phyloP scores from a whole-genome alignment of 2,888 invertebrate species.

The Phyllotreta cruciferae region DNA sequence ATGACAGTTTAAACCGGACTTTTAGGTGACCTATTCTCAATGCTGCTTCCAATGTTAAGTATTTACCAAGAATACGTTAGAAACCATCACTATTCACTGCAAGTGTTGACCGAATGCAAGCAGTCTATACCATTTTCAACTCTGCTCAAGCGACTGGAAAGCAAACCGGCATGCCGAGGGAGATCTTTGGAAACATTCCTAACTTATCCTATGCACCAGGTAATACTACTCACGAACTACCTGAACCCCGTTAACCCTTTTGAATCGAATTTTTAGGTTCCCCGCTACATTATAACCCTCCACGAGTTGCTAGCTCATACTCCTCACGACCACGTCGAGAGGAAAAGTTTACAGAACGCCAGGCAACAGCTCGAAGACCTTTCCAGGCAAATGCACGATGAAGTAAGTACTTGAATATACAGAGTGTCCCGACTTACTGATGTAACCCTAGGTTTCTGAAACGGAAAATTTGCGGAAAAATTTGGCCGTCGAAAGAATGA shows the following conservation, averaged over 20 bases:
- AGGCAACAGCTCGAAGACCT: constrained; percentile 86
- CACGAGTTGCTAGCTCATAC: constrained; percentile 92
- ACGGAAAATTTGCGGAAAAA: constrained; percentile 92
- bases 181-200: constrained; percentile 87
- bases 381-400: constrained; percentile 87
- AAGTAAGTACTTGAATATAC: constrained; percentile 62
- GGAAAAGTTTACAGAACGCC: constrained; percentile 87
- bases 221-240: constrained; percentile 52
- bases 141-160: constrained; percentile 80
- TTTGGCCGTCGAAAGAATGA: constrained; percentile 90
- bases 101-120: constrained; percentile 91
- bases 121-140: constrained; percentile 81
- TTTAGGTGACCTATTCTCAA: constrained; percentile 90
- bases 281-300: constrained; percentile 89
- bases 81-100: constrained; percentile 92
- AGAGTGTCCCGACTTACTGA: not conserved
- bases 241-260: too few species aligned
- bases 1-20: too few species aligned
- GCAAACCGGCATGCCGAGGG: constrained; percentile 85
- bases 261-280: constrained; percentile 68
- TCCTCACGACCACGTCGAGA: constrained; percentile 91
- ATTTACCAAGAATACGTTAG: constrained; percentile 95
- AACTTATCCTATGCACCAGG: constrained; percentile 95
- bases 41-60: constrained; percentile 92
- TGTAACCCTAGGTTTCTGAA: constrained; percentile 75